phyloP scores from a whole-genome alignment of 2,797 vertebrate species.

The Chelidonichthys spinosus region DNA sequence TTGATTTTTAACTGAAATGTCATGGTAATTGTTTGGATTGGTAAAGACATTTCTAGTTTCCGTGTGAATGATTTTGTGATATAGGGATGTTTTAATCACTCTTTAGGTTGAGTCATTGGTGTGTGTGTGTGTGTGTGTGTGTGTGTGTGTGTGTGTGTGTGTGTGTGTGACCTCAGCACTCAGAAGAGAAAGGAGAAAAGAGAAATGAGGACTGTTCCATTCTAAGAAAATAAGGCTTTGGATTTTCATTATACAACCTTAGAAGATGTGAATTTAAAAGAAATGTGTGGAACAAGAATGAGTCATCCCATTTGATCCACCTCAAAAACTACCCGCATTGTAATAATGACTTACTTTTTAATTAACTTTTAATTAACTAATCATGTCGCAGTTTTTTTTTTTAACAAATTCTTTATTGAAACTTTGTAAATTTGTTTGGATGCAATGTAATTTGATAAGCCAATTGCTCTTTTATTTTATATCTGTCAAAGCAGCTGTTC shows the following conservation, averaged over 20 bases:
- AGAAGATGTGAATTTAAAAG: neutral
- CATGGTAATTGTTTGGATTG: neutral
- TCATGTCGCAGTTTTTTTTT: neutral
- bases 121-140: neutral
- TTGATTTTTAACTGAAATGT: slow-evolving; percentile 8
- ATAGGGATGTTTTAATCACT: neutral
- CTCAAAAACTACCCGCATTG: neutral
- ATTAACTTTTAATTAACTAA: too few species aligned
- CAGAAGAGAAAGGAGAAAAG: neutral
- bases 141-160: neutral
- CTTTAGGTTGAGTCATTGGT: neutral
- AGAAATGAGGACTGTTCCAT: slow-evolving; percentile 4
- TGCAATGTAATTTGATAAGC: neutral
- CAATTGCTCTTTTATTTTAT: neutral
- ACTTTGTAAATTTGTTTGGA: neutral
- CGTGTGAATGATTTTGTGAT: neutral
- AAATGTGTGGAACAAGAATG: neutral
- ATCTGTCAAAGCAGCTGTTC: neutral
- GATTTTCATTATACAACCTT: neutral
- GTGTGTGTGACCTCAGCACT: neutral
- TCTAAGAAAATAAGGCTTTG: neutral
- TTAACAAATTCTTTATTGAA: neutral
- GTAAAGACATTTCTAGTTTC: neutral
- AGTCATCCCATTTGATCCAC: neutral
- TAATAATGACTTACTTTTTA: too few species aligned